Evolutionary conservation across 2,888 invertebrate genomes (phyloP).

Genomic region (Drosophila mercatorum): DNA sequence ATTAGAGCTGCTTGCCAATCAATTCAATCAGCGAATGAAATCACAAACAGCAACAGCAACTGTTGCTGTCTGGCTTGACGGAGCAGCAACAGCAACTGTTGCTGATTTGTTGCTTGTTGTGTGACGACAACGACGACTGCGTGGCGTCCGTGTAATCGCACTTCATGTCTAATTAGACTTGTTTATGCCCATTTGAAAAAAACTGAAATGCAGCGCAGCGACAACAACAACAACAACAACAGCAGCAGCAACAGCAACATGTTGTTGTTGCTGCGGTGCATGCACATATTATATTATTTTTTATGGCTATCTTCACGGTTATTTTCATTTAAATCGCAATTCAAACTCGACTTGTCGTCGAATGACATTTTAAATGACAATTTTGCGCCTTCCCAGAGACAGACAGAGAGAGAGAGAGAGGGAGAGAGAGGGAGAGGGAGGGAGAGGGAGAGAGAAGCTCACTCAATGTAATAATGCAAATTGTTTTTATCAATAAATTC

Average conservation of each 20-base stretch:
- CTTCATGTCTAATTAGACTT: slow-evolving; percentile 81
- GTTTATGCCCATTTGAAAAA: slow-evolving; percentile 79
- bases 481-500: slow-evolving; percentile 80
- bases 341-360: slow-evolving; percentile 58
- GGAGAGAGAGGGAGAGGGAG: not conserved
- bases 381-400: slow-evolving; percentile 65
- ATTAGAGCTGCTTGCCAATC: slow-evolving; percentile 64
- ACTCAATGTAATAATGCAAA: slow-evolving; percentile 77
- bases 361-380: slow-evolving; percentile 78
- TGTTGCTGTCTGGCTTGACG: slow-evolving; percentile 22
- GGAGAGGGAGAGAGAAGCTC: slow-evolving; percentile 33
- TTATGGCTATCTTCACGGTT: slow-evolving; percentile 80
- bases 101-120: slow-evolving; percentile 58
- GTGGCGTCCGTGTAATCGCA: slow-evolving; percentile 79
- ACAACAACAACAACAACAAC: slow-evolving; percentile 23
- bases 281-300: slow-evolving; percentile 49
- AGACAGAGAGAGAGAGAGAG: not conserved
- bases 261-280: slow-evolving; percentile 30
- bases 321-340: slow-evolving; percentile 78
- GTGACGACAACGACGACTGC: slow-evolving; percentile 54
- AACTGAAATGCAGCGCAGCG: slow-evolving; percentile 48
- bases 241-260: slow-evolving; percentile 33
- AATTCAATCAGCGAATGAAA: slow-evolving; percentile 73
- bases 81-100: slow-evolving; percentile 14
- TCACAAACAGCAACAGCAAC: slow-evolving; percentile 40